Conservation (phyloP, 2,888 invertebrate genomes). For the Loripinus fragilis region DNA sequence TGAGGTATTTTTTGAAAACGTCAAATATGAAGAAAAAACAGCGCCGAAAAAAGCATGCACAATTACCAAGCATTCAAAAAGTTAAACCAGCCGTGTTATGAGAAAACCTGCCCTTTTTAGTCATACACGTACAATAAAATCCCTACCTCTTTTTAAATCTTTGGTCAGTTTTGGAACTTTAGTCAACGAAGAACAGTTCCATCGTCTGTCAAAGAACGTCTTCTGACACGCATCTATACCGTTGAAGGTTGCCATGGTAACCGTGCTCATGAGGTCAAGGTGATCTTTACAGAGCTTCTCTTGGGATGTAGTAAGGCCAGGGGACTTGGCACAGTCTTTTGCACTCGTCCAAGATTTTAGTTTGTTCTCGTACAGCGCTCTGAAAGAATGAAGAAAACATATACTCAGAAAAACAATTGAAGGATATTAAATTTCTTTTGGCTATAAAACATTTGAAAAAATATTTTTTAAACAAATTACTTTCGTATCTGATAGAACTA, state of each 20-base stretch:
- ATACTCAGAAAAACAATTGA: too few relatives aligned
- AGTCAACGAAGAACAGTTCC: constrained; percentile 92
- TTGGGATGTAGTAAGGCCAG: constrained; percentile 75
- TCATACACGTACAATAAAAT: too few relatives aligned
- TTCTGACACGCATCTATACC: constrained; percentile 88
- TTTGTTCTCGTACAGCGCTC: constrained; percentile 76
- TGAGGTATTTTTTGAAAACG: too few relatives aligned
- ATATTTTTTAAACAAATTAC: too few relatives aligned
- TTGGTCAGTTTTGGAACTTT: constrained; percentile 90
- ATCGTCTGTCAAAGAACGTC: constrained; percentile 89
- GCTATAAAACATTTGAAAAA: too few relatives aligned
- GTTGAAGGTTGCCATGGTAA: constrained; percentile 89
- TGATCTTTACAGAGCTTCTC: constrained; percentile 76
- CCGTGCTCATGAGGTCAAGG: constrained; percentile 87
- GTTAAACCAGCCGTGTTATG: too few relatives aligned
- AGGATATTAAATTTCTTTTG: too few relatives aligned
- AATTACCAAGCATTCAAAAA: too few relatives aligned
- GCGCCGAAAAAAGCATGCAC: too few relatives aligned
- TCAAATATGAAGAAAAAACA: too few relatives aligned
- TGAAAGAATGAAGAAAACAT: constrained; percentile 65
- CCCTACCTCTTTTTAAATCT: constrained; percentile 90
- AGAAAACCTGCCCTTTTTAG: too few relatives aligned
- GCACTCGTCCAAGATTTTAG: constrained; percentile 77
- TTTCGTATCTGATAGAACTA: too few relatives aligned
- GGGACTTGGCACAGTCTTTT: constrained; percentile 77